Base-by-base conservation (phyloP, 2,797 vertebrate species). In the Myotis myotis region DNA sequence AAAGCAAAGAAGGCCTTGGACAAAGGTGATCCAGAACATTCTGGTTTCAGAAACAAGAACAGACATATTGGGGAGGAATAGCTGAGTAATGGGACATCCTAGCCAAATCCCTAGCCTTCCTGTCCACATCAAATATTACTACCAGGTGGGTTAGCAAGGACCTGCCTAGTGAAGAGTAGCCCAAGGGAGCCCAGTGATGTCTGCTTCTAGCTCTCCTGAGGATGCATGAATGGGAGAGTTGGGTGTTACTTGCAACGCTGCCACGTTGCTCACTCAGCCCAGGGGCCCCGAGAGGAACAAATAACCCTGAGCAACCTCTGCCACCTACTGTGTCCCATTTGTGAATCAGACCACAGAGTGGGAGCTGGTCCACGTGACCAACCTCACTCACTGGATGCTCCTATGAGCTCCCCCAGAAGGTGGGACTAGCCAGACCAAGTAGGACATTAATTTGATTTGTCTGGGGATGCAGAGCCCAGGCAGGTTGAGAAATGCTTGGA, bases 1-100 rank as follows among this genome's bases (percentile, higher is more conserved):
- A 91, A 85, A n/a, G 22, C 64, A 57, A 89, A 64, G 79, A 75
- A 87, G 81, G 33, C 36, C 20, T 10, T 38, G 36, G 47, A 72
- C n/a, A 64, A 33, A 89, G 25, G 33, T 47, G 6, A 71, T 10
- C 17, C 36, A 28, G 68, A 87, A 38, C 33, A 36, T 62, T 36
- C 81, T 75, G 30, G 22, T 47, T 90, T 92, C 38, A 55, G 20
- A 79, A 79, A 90, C 1, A 8, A 30, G 20, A 12, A 49, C 15
- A n/a, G 22, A 38, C 12, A 9, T 55, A 15, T 12, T 55, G 20
- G 5, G 23, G 53, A 36, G 38, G 4, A 6, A 11, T 17, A 33
- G 76, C 36, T 64, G 36, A 38, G 38, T 71, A 44, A 51, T 15
- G 11, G 80, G 51, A 47, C 13, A 33, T 8, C 30, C 72, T 25